phyloP scores from a whole-genome alignment of 1,140 invertebrate species.

The Berghia stephanieae region DNA sequence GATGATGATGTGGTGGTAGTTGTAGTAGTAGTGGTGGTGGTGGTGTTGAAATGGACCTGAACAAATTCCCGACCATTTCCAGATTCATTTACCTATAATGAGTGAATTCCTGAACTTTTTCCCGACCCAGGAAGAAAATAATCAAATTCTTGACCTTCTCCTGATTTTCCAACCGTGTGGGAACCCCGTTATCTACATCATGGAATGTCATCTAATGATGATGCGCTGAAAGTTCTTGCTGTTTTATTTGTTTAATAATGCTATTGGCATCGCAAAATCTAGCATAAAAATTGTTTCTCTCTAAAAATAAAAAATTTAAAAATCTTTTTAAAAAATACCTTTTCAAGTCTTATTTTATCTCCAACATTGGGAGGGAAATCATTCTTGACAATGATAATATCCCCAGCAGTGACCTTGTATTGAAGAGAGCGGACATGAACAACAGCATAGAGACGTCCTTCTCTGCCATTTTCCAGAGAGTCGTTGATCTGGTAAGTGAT shows the following conservation, averaged over 20 bases:
- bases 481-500: slow-evolving; percentile 33
- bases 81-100: too few species aligned
- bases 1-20: too few species aligned
- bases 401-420: slow-evolving; percentile 86
- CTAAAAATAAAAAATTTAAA: neutral
- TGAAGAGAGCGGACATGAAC: slow-evolving; percentile 85
- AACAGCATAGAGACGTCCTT: slow-evolving; percentile 85
- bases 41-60: too few species aligned
- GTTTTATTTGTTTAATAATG: neutral
- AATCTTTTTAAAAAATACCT: slow-evolving; percentile 70
- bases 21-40: too few species aligned
- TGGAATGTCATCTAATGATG: neutral
- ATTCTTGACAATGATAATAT: slow-evolving; percentile 84
- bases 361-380: slow-evolving; percentile 85
- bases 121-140: too few species aligned
- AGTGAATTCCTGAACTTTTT: too few species aligned
- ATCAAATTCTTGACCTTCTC: too few species aligned
- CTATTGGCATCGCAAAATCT: neutral
- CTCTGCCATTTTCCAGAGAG: slow-evolving; percentile 23
- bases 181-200: too few species aligned
- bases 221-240: neutral
- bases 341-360: slow-evolving; percentile 85
- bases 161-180: neutral
- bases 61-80: too few species aligned
- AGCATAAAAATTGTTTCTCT: neutral